phyloP scores from a whole-genome alignment of 2,888 invertebrate species.

The Ptilodon capucinus region DNA sequence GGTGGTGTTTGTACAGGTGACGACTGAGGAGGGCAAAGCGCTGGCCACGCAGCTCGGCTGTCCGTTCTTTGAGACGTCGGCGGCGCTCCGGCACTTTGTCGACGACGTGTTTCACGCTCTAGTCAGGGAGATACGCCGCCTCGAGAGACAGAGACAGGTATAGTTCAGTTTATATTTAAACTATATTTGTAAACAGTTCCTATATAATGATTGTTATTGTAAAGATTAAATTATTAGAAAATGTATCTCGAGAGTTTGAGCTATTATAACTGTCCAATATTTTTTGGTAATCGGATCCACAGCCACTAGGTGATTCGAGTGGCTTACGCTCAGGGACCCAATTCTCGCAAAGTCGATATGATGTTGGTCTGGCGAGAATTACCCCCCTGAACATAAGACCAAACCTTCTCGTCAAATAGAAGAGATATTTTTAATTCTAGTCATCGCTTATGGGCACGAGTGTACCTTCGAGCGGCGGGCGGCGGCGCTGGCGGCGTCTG shows the following conservation, averaged over 20 bases:
- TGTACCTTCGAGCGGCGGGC: constrained; percentile 77
- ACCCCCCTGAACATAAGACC: no score
- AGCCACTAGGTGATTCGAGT: no score
- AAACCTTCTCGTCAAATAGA: no score
- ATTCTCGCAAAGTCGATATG: no score
- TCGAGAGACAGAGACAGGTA: constrained; percentile 86
- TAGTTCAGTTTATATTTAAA: background rate
- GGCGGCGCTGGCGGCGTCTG: constrained; percentile 91
- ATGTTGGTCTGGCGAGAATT: no score
- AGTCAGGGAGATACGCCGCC: constrained; percentile 91
- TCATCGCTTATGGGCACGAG: constrained; percentile 78
- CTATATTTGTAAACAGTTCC: no score
- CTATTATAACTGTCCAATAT: no score
- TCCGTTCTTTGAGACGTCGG: constrained; percentile 96
- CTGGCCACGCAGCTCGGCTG: constrained; percentile 93
- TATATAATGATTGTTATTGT: no score
- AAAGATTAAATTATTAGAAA: no score
- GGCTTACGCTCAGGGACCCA: no score
- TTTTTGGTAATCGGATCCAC: no score
- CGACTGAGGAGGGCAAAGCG: constrained; percentile 91
- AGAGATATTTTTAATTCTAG: constrained; percentile 36
- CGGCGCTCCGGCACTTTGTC: constrained; percentile 93
- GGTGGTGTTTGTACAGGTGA: constrained; percentile 78
- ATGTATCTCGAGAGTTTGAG: no score
- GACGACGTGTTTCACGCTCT: constrained; percentile 96